These are phyloP conservation scores for Poeciliopsis turrubarensis DNA, from an alignment of 2,113 vertebrate species.

Conservation along the genomic window DNA sequence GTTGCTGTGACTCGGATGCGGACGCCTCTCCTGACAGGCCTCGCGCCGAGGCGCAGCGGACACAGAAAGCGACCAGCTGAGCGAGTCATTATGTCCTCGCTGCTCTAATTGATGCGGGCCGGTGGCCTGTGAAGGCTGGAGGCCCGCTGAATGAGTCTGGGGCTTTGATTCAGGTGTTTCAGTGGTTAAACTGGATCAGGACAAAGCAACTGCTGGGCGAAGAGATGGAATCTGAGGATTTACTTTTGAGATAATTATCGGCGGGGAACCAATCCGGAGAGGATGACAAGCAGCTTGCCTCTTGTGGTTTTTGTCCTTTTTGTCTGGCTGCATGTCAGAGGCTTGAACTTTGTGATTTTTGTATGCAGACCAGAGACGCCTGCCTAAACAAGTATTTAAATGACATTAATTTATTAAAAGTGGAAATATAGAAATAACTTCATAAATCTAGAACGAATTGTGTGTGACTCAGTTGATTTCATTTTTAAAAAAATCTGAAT, in stretches of 20 bases:
- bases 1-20: conserved; percentile 14
- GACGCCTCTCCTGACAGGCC: neutral
- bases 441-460: no score
- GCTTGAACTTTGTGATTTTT: neutral
- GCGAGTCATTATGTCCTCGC: conserved; percentile 3
- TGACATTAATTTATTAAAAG: no score
- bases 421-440: no score
- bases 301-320: no score
- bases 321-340: neutral
- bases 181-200: neutral
- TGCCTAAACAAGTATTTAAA: no score
- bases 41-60: conserved; percentile 4
- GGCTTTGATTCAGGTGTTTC: neutral
- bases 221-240: no score
- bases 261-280: no score
- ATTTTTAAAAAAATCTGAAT: no score
- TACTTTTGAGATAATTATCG: no score
- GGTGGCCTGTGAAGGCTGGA: neutral
- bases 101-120: conserved; percentile 24
- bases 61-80: conserved; percentile 20
- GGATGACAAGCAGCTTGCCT: no score
- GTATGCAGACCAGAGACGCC: neutral
- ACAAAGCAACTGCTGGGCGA: no score
- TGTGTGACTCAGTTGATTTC: no score
- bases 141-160: conserved; percentile 15